phyloP scores from a whole-genome alignment of 2,113 vertebrate species.

The Rhineura floridana region DNA sequence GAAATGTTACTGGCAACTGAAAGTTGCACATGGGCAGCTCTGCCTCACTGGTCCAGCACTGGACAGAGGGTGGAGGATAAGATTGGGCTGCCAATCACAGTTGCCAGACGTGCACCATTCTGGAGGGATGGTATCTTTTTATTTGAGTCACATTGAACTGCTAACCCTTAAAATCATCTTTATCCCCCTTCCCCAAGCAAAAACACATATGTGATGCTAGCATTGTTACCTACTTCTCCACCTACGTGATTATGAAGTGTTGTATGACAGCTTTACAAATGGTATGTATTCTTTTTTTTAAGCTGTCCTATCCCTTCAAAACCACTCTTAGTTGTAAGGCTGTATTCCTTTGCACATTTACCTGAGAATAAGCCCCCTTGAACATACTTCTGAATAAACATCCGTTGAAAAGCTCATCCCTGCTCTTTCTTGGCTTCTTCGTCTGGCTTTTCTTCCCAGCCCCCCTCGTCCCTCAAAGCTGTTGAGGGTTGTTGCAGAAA shows the following conservation, averaged over 20 bases:
- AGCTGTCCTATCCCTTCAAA: too few relatives aligned
- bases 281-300: background rate
- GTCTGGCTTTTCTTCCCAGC: too few relatives aligned
- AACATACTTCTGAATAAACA: too few relatives aligned
- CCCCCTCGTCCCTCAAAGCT: too few relatives aligned
- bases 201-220: background rate
- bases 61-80: background rate
- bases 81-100: background rate
- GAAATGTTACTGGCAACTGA: background rate
- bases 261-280: background rate
- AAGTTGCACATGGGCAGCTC: background rate
- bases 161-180: too few relatives aligned
- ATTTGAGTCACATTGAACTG: background rate
- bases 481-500: too few relatives aligned
- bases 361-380: too few relatives aligned
- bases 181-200: background rate
- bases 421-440: too few relatives aligned
- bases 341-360: too few relatives aligned
- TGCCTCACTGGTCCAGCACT: background rate
- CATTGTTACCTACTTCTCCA: background rate
- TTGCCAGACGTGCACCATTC: background rate
- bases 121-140: background rate
- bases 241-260: background rate
- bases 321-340: too few relatives aligned
- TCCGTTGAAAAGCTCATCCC: background rate